A percentile compares a stretch with the other conserved stretches of the same genome.
These are phyloP conservation scores for Melanotaenia parkinsoni DNA, from an alignment of 2,797 vertebrate species.

Conservation along the genomic window DNA sequence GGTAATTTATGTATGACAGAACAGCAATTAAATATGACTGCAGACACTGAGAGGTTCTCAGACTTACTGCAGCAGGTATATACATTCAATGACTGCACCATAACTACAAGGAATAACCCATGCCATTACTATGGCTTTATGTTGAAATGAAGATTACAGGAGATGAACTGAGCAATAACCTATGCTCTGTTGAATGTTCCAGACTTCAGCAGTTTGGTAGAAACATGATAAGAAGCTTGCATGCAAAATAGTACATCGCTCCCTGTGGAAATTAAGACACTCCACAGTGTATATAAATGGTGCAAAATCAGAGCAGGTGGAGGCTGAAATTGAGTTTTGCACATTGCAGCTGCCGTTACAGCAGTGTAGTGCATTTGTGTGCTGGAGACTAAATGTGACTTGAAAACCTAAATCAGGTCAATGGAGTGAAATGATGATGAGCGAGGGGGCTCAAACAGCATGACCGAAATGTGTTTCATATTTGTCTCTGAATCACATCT, in stretches of 20 bases:
- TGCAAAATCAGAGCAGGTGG: slow-evolving; percentile 7
- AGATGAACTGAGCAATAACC: slow-evolving; percentile 1
- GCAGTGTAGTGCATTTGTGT: neutral
- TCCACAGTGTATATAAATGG: slow-evolving; percentile 6
- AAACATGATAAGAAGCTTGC: slow-evolving; percentile 10
- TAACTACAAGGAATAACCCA: slow-evolving; percentile 13
- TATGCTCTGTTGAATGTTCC: slow-evolving; percentile 13
- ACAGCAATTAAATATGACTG: slow-evolving; percentile 13
- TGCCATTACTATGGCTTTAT: slow-evolving; percentile 15
- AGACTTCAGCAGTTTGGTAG: slow-evolving; percentile 15
- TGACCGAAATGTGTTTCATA: neutral
- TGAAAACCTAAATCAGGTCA: slow-evolving; percentile 15
- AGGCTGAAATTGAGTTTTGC: slow-evolving; percentile 3
- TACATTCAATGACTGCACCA: slow-evolving; percentile 20
- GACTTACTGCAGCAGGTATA: slow-evolving; percentile 19
- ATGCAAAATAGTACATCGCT: slow-evolving; percentile 8
- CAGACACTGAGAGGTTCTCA: slow-evolving; percentile 12
- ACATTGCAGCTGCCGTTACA: slow-evolving; percentile 14
- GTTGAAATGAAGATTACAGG: neutral
- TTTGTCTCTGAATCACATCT: neutral
- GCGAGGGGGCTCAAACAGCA: slow-evolving; percentile 7
- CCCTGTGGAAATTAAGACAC: neutral
- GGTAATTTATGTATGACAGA: slow-evolving; percentile 39
- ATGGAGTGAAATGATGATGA: slow-evolving; percentile 9
- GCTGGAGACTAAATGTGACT: slow-evolving; percentile 9